Evolutionary conservation across 2,888 invertebrate genomes (phyloP).

Genomic region (Tribolium freemani): DNA sequence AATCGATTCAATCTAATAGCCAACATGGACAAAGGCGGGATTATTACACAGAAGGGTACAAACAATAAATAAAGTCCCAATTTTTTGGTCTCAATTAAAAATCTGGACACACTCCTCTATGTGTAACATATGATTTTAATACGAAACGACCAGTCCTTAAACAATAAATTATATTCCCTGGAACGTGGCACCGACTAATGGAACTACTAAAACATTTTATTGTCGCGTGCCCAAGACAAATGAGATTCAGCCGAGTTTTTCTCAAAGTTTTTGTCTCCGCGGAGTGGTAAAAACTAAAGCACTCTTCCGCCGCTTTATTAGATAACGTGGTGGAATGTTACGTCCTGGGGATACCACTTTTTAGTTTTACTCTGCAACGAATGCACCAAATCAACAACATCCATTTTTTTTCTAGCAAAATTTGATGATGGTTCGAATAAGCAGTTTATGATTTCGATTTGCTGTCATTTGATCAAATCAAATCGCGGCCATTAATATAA

Average conservation of each 20-base stretch:
- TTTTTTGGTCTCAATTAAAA: too few species aligned
- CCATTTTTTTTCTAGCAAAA: not conserved
- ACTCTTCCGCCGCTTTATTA: constrained; percentile 54
- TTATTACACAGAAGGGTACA: not conserved
- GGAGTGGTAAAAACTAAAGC: constrained; percentile 57
- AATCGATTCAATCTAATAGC: not conserved
- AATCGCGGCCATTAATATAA: not conserved
- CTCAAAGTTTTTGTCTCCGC: constrained; percentile 56
- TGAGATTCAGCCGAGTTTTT: constrained; percentile 56
- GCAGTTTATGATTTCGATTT: not conserved
- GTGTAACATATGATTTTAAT: constrained; percentile 42
- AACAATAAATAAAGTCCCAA: not conserved
- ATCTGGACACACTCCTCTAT: constrained; percentile 13
- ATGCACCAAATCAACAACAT: not conserved
- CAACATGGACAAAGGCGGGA: not conserved
- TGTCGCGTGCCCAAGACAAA: constrained; percentile 58
- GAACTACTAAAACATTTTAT: constrained; percentile 58
- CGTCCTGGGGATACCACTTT: constrained; percentile 45
- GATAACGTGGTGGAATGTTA: constrained; percentile 51
- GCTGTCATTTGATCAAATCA: not conserved
- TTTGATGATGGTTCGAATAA: not conserved
- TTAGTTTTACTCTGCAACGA: constrained; percentile 24
- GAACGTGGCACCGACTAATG: constrained; percentile 53
- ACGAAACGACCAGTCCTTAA: constrained; percentile 42
- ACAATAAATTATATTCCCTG: constrained; percentile 53